Conservation (phyloP, 2,888 invertebrate genomes). For the Caradrina clavipalpis region DNA sequence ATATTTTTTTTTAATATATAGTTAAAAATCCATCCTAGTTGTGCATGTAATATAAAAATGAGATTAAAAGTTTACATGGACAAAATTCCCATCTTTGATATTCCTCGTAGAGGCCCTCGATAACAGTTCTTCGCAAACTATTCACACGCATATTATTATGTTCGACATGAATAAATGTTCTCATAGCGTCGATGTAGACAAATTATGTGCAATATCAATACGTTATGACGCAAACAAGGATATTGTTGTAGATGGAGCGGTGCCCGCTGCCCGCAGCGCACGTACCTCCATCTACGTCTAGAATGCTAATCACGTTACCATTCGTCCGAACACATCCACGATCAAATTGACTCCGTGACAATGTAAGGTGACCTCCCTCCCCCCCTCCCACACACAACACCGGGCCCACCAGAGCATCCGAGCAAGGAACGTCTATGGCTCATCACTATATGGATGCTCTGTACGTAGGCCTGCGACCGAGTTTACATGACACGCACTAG, state of each 20-base stretch:
- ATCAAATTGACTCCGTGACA: conserved; percentile 75
- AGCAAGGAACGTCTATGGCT: conserved; percentile 72
- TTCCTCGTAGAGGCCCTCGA: conserved; percentile 21
- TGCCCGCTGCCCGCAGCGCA: conserved; percentile 82
- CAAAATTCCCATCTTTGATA: background rate
- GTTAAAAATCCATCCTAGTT: too few species aligned
- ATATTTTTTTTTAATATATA: too few species aligned
- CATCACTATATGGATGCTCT: conserved; percentile 73
- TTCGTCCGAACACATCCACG: conserved; percentile 79
- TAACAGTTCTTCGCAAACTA: conserved; percentile 33
- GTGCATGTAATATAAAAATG: background rate
- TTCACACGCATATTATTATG: conserved; percentile 37
- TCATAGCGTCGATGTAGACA: conserved; percentile 64
- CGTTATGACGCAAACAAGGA: conserved; percentile 79
- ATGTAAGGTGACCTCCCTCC: conserved; percentile 73
- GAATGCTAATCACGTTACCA: conserved; percentile 87
- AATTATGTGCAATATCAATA: conserved; percentile 73
- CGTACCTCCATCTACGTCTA: conserved; percentile 83
- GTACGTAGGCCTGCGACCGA: conserved; percentile 84
- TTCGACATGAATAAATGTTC: conserved; percentile 58
- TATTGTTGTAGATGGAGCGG: conserved; percentile 72
- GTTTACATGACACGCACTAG: conserved; percentile 89
- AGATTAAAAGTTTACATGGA: background rate
- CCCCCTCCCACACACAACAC: conserved; percentile 60
- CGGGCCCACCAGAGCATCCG: conserved; percentile 48